Evolutionary conservation across 2,113 vertebrate genomes (phyloP), one percentile per base, ranked within the genome.

Genomic region (Rhinoptilus africanus): DNA sequence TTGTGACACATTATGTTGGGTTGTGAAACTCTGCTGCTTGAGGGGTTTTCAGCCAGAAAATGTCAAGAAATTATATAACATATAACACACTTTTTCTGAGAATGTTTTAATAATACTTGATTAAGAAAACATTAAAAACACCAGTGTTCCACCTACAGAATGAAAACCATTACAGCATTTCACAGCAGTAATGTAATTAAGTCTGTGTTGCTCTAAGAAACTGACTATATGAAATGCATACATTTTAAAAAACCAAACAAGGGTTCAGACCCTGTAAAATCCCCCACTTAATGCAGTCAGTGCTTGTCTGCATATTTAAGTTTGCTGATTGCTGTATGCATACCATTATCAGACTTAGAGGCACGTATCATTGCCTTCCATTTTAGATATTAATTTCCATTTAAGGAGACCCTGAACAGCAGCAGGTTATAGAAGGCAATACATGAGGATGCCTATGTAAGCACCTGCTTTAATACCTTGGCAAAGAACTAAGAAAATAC

Each of bases 121-220:
- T 85, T 87, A 59, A 95, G 75, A 76, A 74, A 93, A 60, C 59
- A 66, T 80, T 78, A 96, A 96, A 94, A 62, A 3, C 53, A 48
- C 28, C 43, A 53, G 41, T n/a, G 50, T 35, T 74, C 35, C 51
- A n/a, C 43, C 57, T 84, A 34, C 57, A 94, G 66, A 93, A 85
- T 21, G 51, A 95, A 94, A 87, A 30, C 41, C 32, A 21, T 57
- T 54, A 24, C 6, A 43, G 34, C 16, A 37, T 37, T 88, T 88
- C n/a, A 68, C 32, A 95, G 69, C 63, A 88, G 81, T 71, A 74
- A 80, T 35, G n/a, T 43, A 71, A 95, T 63, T 62, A 57, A 67
- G 59, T 66, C 92, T 81, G 51, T 7, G 54, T 79, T 93, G 62
- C 51, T 79, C 77, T 97, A 93, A 91, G 68, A 92, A 80, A 93